Evolutionary conservation across 2,888 invertebrate genomes (phyloP), one percentile per base, ranked within the genome.

Genomic region (Nomada fucata): DNA sequence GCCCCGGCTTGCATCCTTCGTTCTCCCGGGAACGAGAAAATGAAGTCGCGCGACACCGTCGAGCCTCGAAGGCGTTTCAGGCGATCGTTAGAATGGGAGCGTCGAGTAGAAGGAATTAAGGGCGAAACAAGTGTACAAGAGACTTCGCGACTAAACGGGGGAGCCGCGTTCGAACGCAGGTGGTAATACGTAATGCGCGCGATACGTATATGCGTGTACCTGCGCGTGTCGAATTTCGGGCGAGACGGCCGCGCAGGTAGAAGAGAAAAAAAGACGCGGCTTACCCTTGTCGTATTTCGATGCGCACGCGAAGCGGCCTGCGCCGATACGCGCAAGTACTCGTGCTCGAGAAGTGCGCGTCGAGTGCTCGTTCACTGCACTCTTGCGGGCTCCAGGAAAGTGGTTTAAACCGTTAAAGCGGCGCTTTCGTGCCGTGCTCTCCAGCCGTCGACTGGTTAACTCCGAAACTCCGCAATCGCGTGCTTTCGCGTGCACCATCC

Each of bases 341-440:
- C 29, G 67, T 26, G 59, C 65, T 63, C 55, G 59, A 70, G 53
- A 70, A 70, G 79, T 53, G 67, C 60, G 36, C 23, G 61, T 71
- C 59, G 65, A 72, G 71, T 72, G 71, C 71, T 63, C 71, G 71
- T 72, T 72, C 71, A 53, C 52, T 44, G 76, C 78, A 52, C 76
- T 78, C 75, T 78, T 57, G 73, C 29, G 13, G 57, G 13, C 71
- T 52, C 42, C 20, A 71, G 60, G 60, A 71, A 71, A 71, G 67
- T 77, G 77, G 77, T 77, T 68, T 47, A 70, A 64, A 70, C 74
- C 74, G 82, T 78, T 78, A 75, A 75, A 83, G 82, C 73, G 63
- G 68, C 77, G 74, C 83, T 83, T 78, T 78, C 83, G 70, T 82
- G 64, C 53, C 63, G 29, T 10, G 61, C 68, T 53, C 64, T 64